These are phyloP conservation scores for Lasioglossum zephyrum DNA, from an alignment of 2,888 invertebrate species.

Conservation along the genomic window DNA sequence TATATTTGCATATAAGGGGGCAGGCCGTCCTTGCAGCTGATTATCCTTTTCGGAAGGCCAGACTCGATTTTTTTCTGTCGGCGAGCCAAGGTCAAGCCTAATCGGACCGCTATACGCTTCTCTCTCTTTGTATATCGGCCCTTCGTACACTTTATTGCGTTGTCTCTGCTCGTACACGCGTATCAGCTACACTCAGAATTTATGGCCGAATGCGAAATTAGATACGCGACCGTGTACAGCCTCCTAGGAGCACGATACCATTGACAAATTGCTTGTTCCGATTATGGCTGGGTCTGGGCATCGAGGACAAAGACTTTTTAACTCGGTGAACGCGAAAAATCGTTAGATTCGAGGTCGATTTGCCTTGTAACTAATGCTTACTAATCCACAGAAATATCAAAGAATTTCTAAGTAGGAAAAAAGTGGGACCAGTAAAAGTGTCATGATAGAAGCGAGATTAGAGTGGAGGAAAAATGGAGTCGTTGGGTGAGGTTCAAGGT, in stretches of 20 bases:
- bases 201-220: conserved; percentile 6
- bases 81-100: conserved; percentile 24
- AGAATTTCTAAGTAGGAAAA: background rate
- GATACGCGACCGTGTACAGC: background rate
- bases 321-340: background rate
- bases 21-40: conserved; percentile 59
- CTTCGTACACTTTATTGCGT: conserved; percentile 11
- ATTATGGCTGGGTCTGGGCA: background rate
- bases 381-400: background rate
- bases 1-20: conserved; percentile 49
- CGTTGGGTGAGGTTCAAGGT: background rate
- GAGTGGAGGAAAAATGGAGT: background rate
- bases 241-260: background rate
- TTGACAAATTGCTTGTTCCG: background rate
- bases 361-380: background rate
- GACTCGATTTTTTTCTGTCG: conserved; percentile 11
- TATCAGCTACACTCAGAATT: background rate
- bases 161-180: background rate
- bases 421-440: background rate
- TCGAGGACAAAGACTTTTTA: background rate
- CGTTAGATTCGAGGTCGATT: background rate
- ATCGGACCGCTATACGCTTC: conserved; percentile 11
- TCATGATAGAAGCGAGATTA: background rate
- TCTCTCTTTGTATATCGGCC: conserved; percentile 2
- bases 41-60: conserved; percentile 65